phyloP scores from a whole-genome alignment of 2,797 vertebrate species.

The Calcarius lapponicus region DNA sequence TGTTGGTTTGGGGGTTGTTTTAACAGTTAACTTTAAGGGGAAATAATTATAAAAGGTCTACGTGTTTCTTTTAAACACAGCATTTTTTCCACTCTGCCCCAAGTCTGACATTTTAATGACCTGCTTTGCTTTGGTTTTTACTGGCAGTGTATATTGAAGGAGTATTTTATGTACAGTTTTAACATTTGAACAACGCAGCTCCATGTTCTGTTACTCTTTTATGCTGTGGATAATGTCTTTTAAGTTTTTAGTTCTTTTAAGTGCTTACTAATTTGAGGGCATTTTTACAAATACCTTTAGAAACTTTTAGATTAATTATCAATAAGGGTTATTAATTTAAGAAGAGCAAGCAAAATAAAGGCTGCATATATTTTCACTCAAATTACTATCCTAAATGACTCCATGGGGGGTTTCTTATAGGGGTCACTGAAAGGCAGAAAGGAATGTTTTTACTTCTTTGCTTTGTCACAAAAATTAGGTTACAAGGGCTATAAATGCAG shows the following conservation, averaged over 20 bases:
- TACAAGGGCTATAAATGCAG: slow-evolving; percentile 76
- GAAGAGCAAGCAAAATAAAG: slow-evolving; percentile 57
- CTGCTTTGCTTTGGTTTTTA: slow-evolving; percentile 73
- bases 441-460: slow-evolving; percentile 81
- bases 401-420: slow-evolving; percentile 77
- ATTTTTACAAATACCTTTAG: slow-evolving; percentile 35
- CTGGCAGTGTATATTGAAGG: slow-evolving; percentile 67
- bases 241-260: slow-evolving; percentile 63
- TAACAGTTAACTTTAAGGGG: slow-evolving; percentile 60
- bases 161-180: slow-evolving; percentile 74
- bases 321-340: slow-evolving; percentile 66
- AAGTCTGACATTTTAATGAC: slow-evolving; percentile 81
- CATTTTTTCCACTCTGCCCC: slow-evolving; percentile 76
- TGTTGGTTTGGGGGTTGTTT: background rate
- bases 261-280: slow-evolving; percentile 50
- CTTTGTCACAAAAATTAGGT: slow-evolving; percentile 78
- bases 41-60: slow-evolving; percentile 70
- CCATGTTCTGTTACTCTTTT: slow-evolving; percentile 59
- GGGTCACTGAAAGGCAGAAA: slow-evolving; percentile 79
- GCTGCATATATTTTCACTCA: slow-evolving; percentile 71
- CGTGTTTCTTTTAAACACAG: slow-evolving; percentile 76
- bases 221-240: slow-evolving; percentile 56
- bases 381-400: slow-evolving; percentile 78
- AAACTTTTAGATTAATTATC: slow-evolving; percentile 49
- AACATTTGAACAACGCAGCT: slow-evolving; percentile 66